phyloP scores from a whole-genome alignment of 2,113 vertebrate species.

The Poecile atricapillus region DNA sequence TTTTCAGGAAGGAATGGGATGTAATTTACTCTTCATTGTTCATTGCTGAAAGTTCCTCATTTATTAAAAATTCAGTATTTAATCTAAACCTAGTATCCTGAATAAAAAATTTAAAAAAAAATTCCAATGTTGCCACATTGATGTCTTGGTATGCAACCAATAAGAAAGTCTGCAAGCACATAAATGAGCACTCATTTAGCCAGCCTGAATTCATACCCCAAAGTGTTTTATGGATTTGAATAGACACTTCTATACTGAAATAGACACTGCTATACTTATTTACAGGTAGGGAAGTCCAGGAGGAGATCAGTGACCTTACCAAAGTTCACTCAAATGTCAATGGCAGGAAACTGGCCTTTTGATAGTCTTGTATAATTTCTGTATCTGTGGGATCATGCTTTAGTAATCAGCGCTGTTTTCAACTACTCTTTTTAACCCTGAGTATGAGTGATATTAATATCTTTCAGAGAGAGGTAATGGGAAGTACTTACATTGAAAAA shows the following conservation, averaged over 20 bases:
- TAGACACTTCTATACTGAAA: not conserved
- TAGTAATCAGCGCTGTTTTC: constrained; percentile 1
- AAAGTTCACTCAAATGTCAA: constrained; percentile 26
- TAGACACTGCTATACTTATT: not conserved
- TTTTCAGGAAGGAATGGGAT: not conserved
- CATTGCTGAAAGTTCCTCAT: not conserved
- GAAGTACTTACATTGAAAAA: not conserved
- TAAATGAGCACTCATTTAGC: not conserved
- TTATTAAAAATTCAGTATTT: not conserved
- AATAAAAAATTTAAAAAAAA: not conserved
- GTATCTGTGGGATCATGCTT: not conserved
- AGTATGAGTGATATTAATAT: not conserved
- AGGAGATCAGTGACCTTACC: not conserved
- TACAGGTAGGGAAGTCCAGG: constrained; percentile 15
- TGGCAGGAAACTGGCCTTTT: constrained; percentile 21
- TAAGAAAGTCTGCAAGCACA: not conserved
- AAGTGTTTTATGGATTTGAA: not conserved
- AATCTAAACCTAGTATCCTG: not conserved
- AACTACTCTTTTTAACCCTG: not conserved
- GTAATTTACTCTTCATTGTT: not conserved
- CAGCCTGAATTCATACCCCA: not conserved
- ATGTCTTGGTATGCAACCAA: not conserved
- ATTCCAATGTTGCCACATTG: not conserved
- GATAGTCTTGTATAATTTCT: not conserved
- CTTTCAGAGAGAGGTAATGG: not conserved